phyloP scores from a whole-genome alignment of 1,140 invertebrate species.

The Cecropterus lyciades region DNA sequence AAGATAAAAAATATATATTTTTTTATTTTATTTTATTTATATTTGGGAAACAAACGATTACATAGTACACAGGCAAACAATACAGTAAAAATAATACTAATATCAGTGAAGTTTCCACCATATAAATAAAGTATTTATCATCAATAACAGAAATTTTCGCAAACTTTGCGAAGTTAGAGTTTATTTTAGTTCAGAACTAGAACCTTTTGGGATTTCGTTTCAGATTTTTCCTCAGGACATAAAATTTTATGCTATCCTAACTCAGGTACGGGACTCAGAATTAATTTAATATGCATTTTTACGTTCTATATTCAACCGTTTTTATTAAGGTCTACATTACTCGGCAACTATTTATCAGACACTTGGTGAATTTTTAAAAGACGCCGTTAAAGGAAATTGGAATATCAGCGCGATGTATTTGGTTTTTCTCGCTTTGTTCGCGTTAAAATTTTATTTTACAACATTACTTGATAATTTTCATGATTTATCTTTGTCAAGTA shows the following conservation, averaged over 20 bases:
- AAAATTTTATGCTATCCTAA: background rate
- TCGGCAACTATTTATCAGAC: slow-evolving; percentile 12
- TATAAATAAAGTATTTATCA: background rate
- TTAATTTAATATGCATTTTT: slow-evolving; percentile 18
- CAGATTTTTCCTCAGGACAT: slow-evolving; percentile 2
- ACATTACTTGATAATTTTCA: no score
- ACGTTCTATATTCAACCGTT: slow-evolving; percentile 7
- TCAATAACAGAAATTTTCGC: background rate
- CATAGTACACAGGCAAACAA: no score
- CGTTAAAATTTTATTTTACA: background rate
- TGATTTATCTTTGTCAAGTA: no score
- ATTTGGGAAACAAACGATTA: no score
- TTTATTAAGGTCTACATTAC: slow-evolving; percentile 11
- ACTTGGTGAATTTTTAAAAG: slow-evolving; percentile 10
- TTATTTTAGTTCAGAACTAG: background rate
- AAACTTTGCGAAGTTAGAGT: background rate
- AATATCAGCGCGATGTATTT: background rate
- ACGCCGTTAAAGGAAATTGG: background rate
- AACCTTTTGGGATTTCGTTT: slow-evolving; percentile 2
- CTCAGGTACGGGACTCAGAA: background rate
- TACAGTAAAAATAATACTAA: no score
- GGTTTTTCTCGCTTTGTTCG: background rate
- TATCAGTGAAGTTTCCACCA: no score
- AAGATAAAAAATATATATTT: no score
- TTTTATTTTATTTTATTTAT: no score